Conservation (phyloP, 1,140 invertebrate genomes). For the Bradynema listronoti region DNA sequence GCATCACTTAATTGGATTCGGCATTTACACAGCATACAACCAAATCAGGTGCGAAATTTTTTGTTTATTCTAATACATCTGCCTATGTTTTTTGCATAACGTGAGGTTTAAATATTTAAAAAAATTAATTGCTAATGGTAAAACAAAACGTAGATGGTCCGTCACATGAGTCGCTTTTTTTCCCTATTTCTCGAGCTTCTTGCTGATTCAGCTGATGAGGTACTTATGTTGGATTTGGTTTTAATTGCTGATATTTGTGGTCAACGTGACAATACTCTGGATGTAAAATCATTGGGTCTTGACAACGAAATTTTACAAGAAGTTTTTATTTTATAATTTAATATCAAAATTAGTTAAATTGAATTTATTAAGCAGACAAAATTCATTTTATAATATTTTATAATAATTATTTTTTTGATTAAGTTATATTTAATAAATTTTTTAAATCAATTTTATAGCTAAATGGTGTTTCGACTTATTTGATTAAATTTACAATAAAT, state of each 20-base stretch:
- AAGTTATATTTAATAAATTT: not conserved
- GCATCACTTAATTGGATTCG: slow-evolving; percentile 86
- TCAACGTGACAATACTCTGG: slow-evolving; percentile 42
- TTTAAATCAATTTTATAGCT: slow-evolving; percentile 44
- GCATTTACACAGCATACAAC: slow-evolving; percentile 69
- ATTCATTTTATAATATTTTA: not conserved
- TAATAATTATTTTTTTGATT: not conserved
- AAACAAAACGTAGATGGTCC: slow-evolving; percentile 68
- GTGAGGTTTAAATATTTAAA: not conserved
- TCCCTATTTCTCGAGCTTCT: slow-evolving; percentile 74
- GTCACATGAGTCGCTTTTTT: slow-evolving; percentile 76
- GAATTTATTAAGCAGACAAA: not conserved
- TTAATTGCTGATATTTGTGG: slow-evolving; percentile 31
- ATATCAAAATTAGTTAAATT: not conserved
- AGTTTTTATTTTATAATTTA: slow-evolving; percentile 3
- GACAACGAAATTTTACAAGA: slow-evolving; percentile 31
- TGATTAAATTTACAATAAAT: slow-evolving; percentile 78
- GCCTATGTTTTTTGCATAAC: too few species aligned
- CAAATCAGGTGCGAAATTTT: too few species aligned
- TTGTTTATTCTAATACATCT: too few species aligned
- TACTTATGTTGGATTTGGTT: slow-evolving; percentile 48
- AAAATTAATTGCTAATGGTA: not conserved
- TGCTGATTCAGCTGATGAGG: slow-evolving; percentile 81
- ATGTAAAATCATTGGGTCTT: slow-evolving; percentile 36
- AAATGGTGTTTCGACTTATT: slow-evolving; percentile 64